Evolutionary conservation across 2,888 invertebrate species (phyloP), one percentile per base, ranked within the genome.

Genomic region (Luffia ferchaultella): DNA sequence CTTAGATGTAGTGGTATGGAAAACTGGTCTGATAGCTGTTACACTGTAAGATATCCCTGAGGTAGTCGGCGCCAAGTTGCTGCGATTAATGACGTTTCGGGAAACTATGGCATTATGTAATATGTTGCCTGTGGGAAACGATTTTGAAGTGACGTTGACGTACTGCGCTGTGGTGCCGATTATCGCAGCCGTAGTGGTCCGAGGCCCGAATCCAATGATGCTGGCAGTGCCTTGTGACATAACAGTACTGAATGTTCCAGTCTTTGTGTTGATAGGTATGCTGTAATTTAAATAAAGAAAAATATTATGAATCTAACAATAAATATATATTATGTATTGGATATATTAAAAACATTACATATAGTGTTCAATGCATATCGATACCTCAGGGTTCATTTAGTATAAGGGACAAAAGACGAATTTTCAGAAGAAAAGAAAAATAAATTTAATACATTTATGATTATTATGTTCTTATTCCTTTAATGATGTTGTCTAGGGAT

Each of bases 61-160:
- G 0, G 74, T 69, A 0, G 63, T 63, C 1, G 69, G 61, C 15
- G 62, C 54, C n/a, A 70, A 51, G 49, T 68, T 73, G 50, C 59
- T 63, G 2, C 83, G 69, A 56, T 77, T 83, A 46, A 82, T 70
- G 42, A 84, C 74, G 58, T 83, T 85, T 12, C 85, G 64, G 0
- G 85, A 84, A 0, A 85, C 77, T 48, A 85, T 85, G 1, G 85
- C 85, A 58, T 83, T 84, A 58, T 85, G 85, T 1, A 85, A 63
- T 42, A 85, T 84, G 62, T 83, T 85, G 20, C 84, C 84, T 16
- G 82, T 82, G 9, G 85, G 82, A 61, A 83, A 84, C 0, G 79
- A 76, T 54, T 84, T 84, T 2, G 84, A 74, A 2, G 76, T 68
- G 42, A 84, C 80, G 58, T 80, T 85, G 54, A 85, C 79, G 56